Evolutionary conservation across 1,140 invertebrate species (phyloP), one percentile per base, ranked within the genome.

Genomic region (Drosophila chauvacae): DNA sequence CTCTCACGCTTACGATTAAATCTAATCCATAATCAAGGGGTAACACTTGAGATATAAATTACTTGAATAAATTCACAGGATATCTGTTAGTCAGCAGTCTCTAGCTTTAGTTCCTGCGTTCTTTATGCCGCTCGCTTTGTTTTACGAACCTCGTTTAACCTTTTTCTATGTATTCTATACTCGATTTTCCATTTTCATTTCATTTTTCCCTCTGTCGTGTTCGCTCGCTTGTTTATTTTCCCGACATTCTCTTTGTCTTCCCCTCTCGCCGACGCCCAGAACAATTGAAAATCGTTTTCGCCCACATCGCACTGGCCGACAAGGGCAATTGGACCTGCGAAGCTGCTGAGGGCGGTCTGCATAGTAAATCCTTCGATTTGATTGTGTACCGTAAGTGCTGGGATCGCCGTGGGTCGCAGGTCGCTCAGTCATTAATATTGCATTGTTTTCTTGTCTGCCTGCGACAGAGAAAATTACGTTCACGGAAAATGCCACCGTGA

Each of bases 401-500:
- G 66, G 57, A 63, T 50, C 63, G 55, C 48, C 56, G n/a, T 44
- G 41, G 57, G 33, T 26, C 44, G 28, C 30, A 62, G 45, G 44
- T 23, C 61, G 26, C 47, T 51, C 58, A 58, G 74, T 85, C 86
- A 90, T 90, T 88, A 87, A 88, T 88, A 74, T 87, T 84, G 69
- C 62, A 88, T 87, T 87, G 84, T 80, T 62, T 91, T 80, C 51
- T 60, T 41, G 14, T 11, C 37, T n/a, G n/a, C 56, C 51, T 11
- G 28, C 42, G 30, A n/a, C 77, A 93, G 93, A 93, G 72, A 92
- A 91, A 80, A 93, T 94, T 70, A 90, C 91, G 28, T 94, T 94
- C 77, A 81, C 91, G 50, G 93, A 94, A 66, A 94, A 93, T 20
- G 91, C 91, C 37, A 82, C 84, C 10, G 81, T 93, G 7, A 92